Percentiles rank a stretch among this genome's conserved stretches.
phyloP scores from a whole-genome alignment of 2,113 vertebrate species.

The Polyodon spathula region DNA sequence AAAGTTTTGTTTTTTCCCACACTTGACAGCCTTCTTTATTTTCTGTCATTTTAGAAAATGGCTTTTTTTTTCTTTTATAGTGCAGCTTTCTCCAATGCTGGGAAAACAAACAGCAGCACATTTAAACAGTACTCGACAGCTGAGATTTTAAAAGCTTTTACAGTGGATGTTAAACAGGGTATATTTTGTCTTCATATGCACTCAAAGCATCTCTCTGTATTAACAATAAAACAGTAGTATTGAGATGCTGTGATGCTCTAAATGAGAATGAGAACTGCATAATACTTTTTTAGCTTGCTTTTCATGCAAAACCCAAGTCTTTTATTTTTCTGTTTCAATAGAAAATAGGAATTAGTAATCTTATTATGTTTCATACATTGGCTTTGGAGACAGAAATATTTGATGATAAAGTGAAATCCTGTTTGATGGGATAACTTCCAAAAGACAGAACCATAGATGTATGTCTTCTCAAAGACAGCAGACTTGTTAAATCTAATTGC shows the following conservation, averaged over 20 bases:
- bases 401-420: no score
- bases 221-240: constrained; percentile 44
- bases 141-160: constrained; percentile 61
- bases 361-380: no score
- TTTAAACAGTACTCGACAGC: constrained; percentile 54
- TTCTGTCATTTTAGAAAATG: constrained; percentile 26
- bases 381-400: no score
- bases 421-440: no score
- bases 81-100: background rate
- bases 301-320: background rate
- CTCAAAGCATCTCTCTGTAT: constrained; percentile 57
- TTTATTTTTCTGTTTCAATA: no score
- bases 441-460: no score
- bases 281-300: background rate
- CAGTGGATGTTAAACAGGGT: constrained; percentile 40
- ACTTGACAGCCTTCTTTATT: constrained; percentile 30
- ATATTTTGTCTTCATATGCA: constrained; percentile 47
- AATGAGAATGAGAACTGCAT: constrained; percentile 54
- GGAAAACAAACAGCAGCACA: constrained; percentile 29
- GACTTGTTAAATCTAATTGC: no score
- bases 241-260: constrained; percentile 50
- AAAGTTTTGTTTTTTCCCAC: background rate
- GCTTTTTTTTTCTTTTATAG: constrained; percentile 4
- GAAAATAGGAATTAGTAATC: no score
- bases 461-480: no score